phyloP scores from a whole-genome alignment of 2,888 invertebrate genomes.

The Scrobipalpa atriplicella region DNA sequence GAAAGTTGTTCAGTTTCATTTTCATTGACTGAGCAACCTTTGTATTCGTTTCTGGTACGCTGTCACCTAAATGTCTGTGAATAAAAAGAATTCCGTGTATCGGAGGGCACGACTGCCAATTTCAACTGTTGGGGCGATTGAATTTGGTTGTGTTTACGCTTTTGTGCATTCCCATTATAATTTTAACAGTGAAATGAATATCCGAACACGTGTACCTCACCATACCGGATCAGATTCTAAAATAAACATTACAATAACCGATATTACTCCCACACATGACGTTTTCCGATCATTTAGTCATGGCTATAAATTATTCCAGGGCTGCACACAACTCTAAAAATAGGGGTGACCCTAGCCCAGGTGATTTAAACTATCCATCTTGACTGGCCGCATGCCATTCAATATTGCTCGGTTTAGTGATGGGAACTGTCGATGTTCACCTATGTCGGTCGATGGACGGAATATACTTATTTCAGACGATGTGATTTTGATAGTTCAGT shows the following conservation, averaged over 20 bases:
- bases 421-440: background rate
- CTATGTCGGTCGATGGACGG: too few relatives aligned
- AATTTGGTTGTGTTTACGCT: too few relatives aligned
- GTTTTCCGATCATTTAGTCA: background rate
- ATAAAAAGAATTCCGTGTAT: too few relatives aligned
- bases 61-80: too few relatives aligned
- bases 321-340: constrained; percentile 8
- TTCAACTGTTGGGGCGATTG: too few relatives aligned
- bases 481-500: background rate
- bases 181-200: background rate
- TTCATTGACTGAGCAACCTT: too few relatives aligned
- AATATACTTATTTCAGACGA: too few relatives aligned
- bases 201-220: background rate
- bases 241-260: constrained; percentile 6
- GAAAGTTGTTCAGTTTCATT: too few relatives aligned
- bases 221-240: background rate
- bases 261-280: background rate
- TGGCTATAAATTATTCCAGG: constrained; percentile 2
- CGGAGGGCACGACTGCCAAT: too few relatives aligned
- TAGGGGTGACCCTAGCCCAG: constrained; percentile 17
- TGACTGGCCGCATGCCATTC: constrained; percentile 17
- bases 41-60: too few relatives aligned
- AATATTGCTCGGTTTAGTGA: background rate
- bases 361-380: constrained; percentile 3
- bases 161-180: too few relatives aligned